These are phyloP conservation scores for Lathamus discolor DNA, from an alignment of 2,113 vertebrate genomes.

Conservation along the genomic window DNA sequence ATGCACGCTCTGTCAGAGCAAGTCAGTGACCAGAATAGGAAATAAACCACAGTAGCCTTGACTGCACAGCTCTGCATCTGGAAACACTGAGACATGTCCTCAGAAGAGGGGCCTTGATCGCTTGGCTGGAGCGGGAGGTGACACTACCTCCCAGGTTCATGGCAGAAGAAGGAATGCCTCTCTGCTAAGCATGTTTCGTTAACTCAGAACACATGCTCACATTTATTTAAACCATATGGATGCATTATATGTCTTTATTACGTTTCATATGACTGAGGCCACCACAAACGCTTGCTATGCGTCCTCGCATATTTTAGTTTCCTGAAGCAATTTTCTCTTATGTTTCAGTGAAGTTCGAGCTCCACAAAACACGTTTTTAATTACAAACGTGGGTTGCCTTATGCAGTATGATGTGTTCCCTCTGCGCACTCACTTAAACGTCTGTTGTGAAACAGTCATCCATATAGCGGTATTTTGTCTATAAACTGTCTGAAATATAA, in stretches of 20 bases:
- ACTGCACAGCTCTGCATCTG: background rate
- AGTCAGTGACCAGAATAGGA: background rate
- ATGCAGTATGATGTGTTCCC: background rate
- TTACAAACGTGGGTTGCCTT: conserved; percentile 18
- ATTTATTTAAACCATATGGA: conserved; percentile 6
- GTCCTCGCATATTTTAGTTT: conserved; percentile 38
- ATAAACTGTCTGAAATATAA: background rate
- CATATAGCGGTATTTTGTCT: background rate
- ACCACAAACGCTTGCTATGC: background rate
- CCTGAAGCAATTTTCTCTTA: conserved; percentile 6
- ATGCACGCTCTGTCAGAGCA: background rate
- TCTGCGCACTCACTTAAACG: background rate
- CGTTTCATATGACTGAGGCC: background rate
- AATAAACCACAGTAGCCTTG: background rate
- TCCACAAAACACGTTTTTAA: conserved; percentile 4
- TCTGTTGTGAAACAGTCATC: conserved; percentile 5
- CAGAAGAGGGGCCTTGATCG: background rate
- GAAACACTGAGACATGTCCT: background rate
- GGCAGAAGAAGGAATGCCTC: background rate
- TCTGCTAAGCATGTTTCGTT: background rate
- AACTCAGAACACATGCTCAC: background rate
- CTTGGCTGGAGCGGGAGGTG: background rate
- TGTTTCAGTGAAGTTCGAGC: background rate
- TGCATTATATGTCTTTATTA: background rate
- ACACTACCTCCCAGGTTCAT: background rate